Evolutionary conservation across 2,797 vertebrate genomes (phyloP).

Genomic region (Chaetophractus vellerosus): DNA sequence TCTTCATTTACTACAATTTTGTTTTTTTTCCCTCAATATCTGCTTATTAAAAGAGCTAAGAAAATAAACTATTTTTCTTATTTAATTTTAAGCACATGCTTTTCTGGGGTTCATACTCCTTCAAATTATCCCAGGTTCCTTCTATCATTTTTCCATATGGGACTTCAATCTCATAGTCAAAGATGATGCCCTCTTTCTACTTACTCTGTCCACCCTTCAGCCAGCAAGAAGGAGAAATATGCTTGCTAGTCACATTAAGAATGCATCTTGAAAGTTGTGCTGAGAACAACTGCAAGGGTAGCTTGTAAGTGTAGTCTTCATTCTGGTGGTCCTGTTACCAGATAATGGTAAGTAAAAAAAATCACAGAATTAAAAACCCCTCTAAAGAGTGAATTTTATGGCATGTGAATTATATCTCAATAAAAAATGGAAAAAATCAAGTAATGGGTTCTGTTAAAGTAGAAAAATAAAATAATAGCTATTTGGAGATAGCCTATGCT

Average conservation of each 20-base stretch:
- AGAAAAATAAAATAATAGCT: not conserved
- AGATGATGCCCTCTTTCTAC: not conserved
- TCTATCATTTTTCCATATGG: not conserved
- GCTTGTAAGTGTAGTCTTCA: not conserved
- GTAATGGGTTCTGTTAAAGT: not conserved
- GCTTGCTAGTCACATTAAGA: not conserved
- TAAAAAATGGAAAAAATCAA: not conserved
- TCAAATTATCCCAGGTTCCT: not conserved
- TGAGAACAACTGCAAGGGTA: not conserved
- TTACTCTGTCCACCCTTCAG: not conserved
- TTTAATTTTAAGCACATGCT: not conserved
- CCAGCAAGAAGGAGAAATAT: not conserved
- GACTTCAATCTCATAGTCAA: not conserved
- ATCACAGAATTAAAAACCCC: conserved; percentile 25
- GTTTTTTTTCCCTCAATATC: not conserved
- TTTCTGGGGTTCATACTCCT: too few species aligned
- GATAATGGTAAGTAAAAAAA: not conserved
- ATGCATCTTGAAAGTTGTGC: not conserved
- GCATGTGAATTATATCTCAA: conserved; percentile 9
- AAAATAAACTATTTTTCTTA: not conserved
- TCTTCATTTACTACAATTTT: not conserved
- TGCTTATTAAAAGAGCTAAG: conserved; percentile 15
- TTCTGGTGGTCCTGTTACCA: not conserved
- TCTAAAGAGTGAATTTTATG: not conserved
- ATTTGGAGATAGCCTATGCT: not conserved